A percentile compares a stretch with the other conserved stretches of the same genome.
phyloP scores from a whole-genome alignment of 2,888 invertebrate species.

The Phortica magna region DNA sequence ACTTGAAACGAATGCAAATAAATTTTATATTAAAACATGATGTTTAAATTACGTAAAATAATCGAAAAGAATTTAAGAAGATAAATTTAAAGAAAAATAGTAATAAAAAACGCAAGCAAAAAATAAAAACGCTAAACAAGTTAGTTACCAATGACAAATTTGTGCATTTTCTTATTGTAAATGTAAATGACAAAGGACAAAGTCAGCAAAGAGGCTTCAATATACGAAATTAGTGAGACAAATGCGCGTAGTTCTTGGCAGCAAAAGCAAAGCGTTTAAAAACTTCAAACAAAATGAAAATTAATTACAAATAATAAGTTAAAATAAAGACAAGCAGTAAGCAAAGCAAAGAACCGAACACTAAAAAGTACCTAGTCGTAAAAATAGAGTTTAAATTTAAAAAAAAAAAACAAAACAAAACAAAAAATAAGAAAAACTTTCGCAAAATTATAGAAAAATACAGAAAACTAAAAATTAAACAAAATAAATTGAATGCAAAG shows the following conservation, averaged over 20 bases:
- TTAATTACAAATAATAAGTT: slow-evolving; percentile 26
- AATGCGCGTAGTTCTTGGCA: not conserved
- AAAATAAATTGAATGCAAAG: not conserved
- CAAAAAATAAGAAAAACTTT: slow-evolving; percentile 44
- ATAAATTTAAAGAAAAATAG: slow-evolving; percentile 42
- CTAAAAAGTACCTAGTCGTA: slow-evolving; percentile 72
- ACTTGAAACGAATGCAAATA: slow-evolving; percentile 47
- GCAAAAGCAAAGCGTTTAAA: not conserved
- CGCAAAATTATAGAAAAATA: slow-evolving; percentile 14
- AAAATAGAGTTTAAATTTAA: slow-evolving; percentile 57
- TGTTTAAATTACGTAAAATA: slow-evolving; percentile 41
- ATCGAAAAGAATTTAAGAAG: slow-evolving; percentile 1
- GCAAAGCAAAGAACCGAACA: slow-evolving; percentile 66
- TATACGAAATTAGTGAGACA: not conserved
- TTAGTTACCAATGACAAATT: not conserved
- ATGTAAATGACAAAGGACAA: not conserved
- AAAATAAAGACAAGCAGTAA: slow-evolving; percentile 27
- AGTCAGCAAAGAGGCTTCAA: not conserved
- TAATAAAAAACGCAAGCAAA: slow-evolving; percentile 39
- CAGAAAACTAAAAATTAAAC: not conserved
- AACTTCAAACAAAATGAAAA: not conserved
- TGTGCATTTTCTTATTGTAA: not conserved
- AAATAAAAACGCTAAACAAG: slow-evolving; percentile 20
- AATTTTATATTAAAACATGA: slow-evolving; percentile 47
- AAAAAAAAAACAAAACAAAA: slow-evolving; percentile 38